Evolutionary conservation across 2,888 invertebrate species (phyloP), one percentile per base, ranked within the genome.

Genomic region (Conops quadrifasciatus): DNA sequence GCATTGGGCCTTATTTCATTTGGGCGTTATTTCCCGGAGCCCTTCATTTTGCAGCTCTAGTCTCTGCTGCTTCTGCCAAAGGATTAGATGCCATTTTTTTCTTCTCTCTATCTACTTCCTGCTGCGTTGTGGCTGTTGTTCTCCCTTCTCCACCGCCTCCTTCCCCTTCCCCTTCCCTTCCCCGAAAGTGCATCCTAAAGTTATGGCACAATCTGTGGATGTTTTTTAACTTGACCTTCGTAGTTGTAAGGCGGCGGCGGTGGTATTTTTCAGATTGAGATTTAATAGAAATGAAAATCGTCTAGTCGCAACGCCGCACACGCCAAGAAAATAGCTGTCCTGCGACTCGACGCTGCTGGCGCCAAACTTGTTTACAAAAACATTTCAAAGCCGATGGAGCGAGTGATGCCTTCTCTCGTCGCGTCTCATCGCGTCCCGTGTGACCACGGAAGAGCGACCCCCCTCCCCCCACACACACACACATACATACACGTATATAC

Each of bases 331-430:
- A 13, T 58, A 2, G 28, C 53, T 26, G 28, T 58, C 5, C 26
- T 58, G 26, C 58, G 62, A 66, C 62, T 67, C 56, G 70, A 53
- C 70, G 58, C 45, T 58, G 58, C 45, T 58, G 72, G 70, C 72
- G 72, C 72, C 72, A 70, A 62, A 45, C 51, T 62, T 68, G 68
- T 68, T 68, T 68, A 68, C 68, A 47, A 60, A 68, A 49, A 24
- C 19, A 30, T 60, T 64, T 49, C 19, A 1, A 49, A 30, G 62
- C 45, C 15, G 63, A 53, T 21, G 11, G 5, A 15, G 58, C 58
- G 24, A 13, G 15, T 2, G 58, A 3, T 58, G 21, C 21, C 36
- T 1, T 2, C 21, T 3, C 21, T 56, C 21, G 4, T 56, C 7
- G 9, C 24, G 19, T 53, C 53, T 49, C 45, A 5, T 13, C 13